phyloP scores from a whole-genome alignment of 2,113 vertebrate species.

The Brachionichthys hirsutus region DNA sequence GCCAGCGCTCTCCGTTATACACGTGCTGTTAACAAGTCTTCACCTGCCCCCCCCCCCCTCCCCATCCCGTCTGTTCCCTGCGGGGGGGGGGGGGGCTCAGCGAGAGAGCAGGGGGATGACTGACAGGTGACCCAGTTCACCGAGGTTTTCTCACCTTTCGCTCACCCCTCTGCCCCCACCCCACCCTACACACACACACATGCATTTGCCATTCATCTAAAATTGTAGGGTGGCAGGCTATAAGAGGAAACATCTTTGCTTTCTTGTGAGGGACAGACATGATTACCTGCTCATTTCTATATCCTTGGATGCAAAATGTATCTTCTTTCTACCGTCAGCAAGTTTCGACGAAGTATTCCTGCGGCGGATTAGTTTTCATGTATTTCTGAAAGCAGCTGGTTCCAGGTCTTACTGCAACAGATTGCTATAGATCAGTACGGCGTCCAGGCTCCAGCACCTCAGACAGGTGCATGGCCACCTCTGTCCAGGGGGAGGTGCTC shows the following conservation, averaged over 20 bases:
- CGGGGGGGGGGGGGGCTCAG: constrained; percentile 29
- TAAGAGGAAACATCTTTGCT: too few relatives aligned
- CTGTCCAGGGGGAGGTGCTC: constrained; percentile 64
- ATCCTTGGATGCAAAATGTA: too few relatives aligned
- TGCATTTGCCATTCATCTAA: constrained; percentile 1
- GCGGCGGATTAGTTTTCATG: constrained; percentile 18
- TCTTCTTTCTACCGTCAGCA: not conserved
- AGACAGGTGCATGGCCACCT: constrained; percentile 72
- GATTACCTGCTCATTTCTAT: too few relatives aligned
- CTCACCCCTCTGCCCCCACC: constrained; percentile 25
- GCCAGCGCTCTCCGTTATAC: constrained; percentile 29
- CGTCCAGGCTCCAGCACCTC: constrained; percentile 63
- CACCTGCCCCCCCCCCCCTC: too few relatives aligned
- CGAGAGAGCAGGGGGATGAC: constrained; percentile 45
- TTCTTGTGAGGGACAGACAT: too few relatives aligned
- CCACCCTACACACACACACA: too few relatives aligned
- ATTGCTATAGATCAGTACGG: constrained; percentile 45
- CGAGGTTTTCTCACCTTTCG: constrained; percentile 54
- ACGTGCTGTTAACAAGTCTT: constrained; percentile 60
- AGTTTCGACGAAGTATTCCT: not conserved
- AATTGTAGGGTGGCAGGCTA: not conserved
- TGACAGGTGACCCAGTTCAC: constrained; percentile 66
- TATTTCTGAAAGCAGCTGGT: not conserved
- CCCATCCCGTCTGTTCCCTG: constrained; percentile 36
- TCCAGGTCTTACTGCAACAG: not conserved